These are phyloP conservation scores for Polyploca ridens DNA, from an alignment of 2,888 invertebrate genomes.

Conservation along the genomic window DNA sequence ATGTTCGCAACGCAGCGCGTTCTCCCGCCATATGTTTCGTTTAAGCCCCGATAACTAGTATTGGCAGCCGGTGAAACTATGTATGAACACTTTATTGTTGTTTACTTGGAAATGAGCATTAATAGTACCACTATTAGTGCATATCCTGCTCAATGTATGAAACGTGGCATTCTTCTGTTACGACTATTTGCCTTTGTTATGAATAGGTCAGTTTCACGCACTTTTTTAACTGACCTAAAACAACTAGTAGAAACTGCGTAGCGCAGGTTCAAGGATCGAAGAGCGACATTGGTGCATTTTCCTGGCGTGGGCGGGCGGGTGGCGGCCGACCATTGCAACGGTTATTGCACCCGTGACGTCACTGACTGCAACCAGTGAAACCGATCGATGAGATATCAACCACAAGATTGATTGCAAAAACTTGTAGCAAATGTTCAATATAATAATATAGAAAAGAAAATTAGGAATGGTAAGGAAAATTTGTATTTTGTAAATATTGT, in stretches of 20 bases:
- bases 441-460: background rate
- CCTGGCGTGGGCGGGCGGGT: constrained; percentile 58
- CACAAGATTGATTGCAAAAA: constrained; percentile 20
- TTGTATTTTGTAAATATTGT: background rate
- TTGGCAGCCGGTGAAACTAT: constrained; percentile 47
- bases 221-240: background rate
- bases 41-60: constrained; percentile 57
- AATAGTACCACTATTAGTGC: constrained; percentile 1
- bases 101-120: background rate
- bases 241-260: constrained; percentile 25
- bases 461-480: background rate
- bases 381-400: constrained; percentile 42
- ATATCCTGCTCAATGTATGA: background rate
- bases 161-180: background rate
- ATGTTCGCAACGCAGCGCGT: constrained; percentile 64
- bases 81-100: constrained; percentile 5
- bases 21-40: constrained; percentile 74
- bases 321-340: constrained; percentile 51
- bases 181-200: background rate
- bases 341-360: constrained; percentile 72
- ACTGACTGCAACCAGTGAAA: constrained; percentile 37
- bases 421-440: constrained; percentile 23
- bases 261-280: constrained; percentile 55
- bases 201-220: constrained; percentile 7
- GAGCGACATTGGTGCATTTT: constrained; percentile 54